Evolutionary conservation across 2,888 invertebrate species (phyloP).

Genomic region (Nesidiocoris tenuis): DNA sequence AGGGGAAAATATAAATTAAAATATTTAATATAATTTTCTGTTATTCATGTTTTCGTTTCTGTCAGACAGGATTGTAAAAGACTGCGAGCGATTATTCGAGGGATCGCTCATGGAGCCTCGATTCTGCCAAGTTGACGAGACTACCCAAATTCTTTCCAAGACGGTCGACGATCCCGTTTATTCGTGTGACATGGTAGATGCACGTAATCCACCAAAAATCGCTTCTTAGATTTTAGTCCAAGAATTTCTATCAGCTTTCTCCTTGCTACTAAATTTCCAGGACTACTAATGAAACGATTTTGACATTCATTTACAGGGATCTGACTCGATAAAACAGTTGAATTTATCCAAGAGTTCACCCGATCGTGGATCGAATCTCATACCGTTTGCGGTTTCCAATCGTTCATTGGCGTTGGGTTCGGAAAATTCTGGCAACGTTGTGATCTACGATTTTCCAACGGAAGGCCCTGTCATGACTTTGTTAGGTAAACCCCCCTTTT

Average conservation of each 20-base stretch:
- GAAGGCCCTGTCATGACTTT: conserved; percentile 8
- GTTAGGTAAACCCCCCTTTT: conserved; percentile 9
- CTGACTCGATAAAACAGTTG: too few species aligned
- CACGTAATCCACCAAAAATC: too few species aligned
- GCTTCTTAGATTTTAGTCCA: too few species aligned
- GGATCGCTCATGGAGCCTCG: not conserved
- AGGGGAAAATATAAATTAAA: too few species aligned
- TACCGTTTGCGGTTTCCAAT: conserved; percentile 15
- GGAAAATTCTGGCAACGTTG: conserved; percentile 12
- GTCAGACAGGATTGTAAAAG: conserved; percentile 16
- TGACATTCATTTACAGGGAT: too few species aligned
- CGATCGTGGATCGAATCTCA: too few species aligned
- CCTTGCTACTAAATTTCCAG: too few species aligned
- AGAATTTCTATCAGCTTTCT: too few species aligned
- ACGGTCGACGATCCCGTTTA: conserved; percentile 4
- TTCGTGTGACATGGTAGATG: conserved; percentile 20
- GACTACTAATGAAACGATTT: too few species aligned
- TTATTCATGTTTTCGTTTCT: not conserved
- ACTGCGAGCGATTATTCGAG: not conserved
- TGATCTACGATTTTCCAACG: conserved; percentile 26
- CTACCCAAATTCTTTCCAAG: conserved; percentile 13
- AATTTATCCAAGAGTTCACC: too few species aligned
- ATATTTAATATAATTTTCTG: not conserved
- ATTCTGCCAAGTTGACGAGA: conserved; percentile 3
- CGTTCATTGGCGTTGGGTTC: conserved; percentile 12